Conservation (phyloP, 2,797 vertebrate genomes). For the Eospalax fontanierii region DNA sequence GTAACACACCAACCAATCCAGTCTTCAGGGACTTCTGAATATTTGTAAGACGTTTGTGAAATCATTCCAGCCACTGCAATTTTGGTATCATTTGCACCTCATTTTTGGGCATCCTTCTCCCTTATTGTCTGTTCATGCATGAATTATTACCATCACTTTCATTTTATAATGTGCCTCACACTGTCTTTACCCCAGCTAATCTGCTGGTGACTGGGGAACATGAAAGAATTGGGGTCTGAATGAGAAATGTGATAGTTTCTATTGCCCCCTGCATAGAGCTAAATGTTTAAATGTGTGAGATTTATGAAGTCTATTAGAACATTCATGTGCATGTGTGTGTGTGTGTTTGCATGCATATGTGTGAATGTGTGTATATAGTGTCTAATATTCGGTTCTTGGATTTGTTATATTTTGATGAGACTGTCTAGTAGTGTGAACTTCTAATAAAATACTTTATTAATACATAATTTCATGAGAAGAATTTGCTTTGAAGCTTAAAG, state of each 20-base stretch:
- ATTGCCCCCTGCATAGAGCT: background rate
- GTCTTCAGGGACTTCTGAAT: background rate
- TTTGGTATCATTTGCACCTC: background rate
- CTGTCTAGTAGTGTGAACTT: background rate
- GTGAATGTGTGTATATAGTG: background rate
- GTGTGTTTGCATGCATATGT: background rate
- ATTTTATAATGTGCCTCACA: background rate
- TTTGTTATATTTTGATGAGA: background rate
- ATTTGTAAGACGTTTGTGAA: background rate
- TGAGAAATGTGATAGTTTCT: background rate
- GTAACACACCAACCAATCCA: too few species aligned
- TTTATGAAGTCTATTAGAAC: background rate
- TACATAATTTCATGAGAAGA: background rate
- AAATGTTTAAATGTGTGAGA: background rate
- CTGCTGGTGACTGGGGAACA: background rate
- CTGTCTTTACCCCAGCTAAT: background rate
- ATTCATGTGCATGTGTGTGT: background rate
- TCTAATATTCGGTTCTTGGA: background rate
- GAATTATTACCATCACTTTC: background rate
- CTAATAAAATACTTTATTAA: background rate
- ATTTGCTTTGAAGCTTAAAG: constrained; percentile 13
- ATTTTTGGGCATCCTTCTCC: background rate
- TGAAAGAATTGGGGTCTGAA: background rate
- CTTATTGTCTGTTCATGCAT: background rate
- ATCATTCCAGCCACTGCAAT: background rate